These are phyloP conservation scores for Oenanthe oenanthe DNA, from an alignment of 2,113 vertebrate genomes.

Conservation along the genomic window DNA sequence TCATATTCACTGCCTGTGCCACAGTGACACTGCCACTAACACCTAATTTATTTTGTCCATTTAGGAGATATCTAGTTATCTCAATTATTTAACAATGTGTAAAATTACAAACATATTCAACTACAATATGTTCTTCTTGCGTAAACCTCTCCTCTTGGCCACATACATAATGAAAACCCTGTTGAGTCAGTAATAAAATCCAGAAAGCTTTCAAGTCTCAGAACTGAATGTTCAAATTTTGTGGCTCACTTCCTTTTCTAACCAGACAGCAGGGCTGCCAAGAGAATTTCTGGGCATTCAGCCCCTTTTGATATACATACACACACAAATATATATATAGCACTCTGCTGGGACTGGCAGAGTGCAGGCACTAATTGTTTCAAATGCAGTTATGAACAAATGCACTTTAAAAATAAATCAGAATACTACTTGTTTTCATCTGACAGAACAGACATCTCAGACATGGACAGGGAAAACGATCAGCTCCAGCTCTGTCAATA, in stretches of 20 bases:
- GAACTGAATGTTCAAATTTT: slow-evolving; percentile 84
- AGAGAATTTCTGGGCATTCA: slow-evolving; percentile 74
- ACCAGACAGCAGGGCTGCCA: slow-evolving; percentile 81
- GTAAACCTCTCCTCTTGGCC: slow-evolving; percentile 76
- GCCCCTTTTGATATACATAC: slow-evolving; percentile 70
- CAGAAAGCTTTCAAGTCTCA: slow-evolving; percentile 75
- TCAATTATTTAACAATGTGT: slow-evolving; percentile 73
- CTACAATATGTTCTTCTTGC: slow-evolving; percentile 78
- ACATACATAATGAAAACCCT: slow-evolving; percentile 82
- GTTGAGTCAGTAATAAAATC: slow-evolving; percentile 82
- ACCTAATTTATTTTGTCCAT: slow-evolving; percentile 45
- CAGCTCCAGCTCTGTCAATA: slow-evolving; percentile 50
- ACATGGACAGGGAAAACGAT: slow-evolving; percentile 7
- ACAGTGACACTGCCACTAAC: background rate
- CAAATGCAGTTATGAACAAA: slow-evolving; percentile 31
- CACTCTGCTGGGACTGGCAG: slow-evolving; percentile 38
- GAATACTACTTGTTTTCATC: slow-evolving; percentile 47
- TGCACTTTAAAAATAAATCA: slow-evolving; percentile 8
- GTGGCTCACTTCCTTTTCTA: slow-evolving; percentile 81
- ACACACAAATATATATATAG: slow-evolving; percentile 31
- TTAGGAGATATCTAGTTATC: slow-evolving; percentile 70
- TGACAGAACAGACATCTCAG: slow-evolving; percentile 17
- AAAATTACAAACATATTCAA: slow-evolving; percentile 77
- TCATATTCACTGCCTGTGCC: background rate
- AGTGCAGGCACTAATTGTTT: slow-evolving; percentile 53